Percentiles rank a stretch among this genome's conserved stretches.
Evolutionary conservation across 2,888 invertebrate genomes (phyloP).

Genomic region (Rosalia funebris): DNA sequence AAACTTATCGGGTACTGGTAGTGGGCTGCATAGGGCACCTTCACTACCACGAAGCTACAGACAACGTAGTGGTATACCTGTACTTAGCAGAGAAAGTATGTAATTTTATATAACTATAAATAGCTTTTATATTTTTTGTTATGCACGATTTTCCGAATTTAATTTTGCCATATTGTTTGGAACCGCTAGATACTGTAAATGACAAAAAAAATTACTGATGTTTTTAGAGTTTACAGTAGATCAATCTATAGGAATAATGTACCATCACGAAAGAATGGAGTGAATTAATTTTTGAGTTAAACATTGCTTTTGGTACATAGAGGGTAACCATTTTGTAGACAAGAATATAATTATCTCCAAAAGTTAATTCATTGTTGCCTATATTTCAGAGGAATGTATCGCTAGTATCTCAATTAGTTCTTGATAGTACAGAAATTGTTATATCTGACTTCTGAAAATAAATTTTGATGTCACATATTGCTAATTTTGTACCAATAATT

Average conservation of each 20-base stretch:
- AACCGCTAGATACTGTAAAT: not conserved
- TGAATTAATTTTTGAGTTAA: too few relatives aligned
- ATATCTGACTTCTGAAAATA: too few relatives aligned
- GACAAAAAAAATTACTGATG: not conserved
- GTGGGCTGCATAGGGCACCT: slow-evolving; percentile 69
- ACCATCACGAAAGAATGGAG: too few relatives aligned
- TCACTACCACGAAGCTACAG: slow-evolving; percentile 70
- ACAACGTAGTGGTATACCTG: slow-evolving; percentile 71
- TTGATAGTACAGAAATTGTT: too few relatives aligned
- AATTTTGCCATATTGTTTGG: not conserved
- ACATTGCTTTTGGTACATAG: too few relatives aligned
- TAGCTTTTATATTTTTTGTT: not conserved
- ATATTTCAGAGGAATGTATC: too few relatives aligned
- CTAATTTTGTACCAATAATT: too few relatives aligned
- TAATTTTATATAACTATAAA: slow-evolving; percentile 39
- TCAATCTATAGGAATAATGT: not conserved
- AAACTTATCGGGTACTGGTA: slow-evolving; percentile 65
- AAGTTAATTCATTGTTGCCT: too few relatives aligned
- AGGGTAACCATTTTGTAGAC: too few relatives aligned
- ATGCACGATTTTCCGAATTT: not conserved
- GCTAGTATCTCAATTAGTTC: too few relatives aligned
- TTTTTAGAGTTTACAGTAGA: not conserved
- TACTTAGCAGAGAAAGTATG: slow-evolving; percentile 64
- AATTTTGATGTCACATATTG: too few relatives aligned
- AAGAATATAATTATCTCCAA: too few relatives aligned